These are phyloP conservation scores for Rhipidura dahli DNA, from an alignment of 2,113 vertebrate genomes.

Conservation along the genomic window DNA sequence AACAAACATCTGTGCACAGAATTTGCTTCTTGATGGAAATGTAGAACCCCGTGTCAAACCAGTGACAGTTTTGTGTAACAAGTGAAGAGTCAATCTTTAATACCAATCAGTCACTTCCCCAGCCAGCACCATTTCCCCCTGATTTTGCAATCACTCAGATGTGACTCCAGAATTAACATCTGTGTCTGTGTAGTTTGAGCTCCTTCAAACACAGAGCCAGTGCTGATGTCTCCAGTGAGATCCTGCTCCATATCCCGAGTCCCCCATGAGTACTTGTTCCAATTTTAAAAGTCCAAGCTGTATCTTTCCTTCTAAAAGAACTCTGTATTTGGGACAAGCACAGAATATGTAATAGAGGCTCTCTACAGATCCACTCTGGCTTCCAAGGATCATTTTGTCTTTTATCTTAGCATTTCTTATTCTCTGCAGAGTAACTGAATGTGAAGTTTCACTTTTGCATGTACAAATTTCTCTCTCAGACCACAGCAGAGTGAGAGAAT, in stretches of 20 bases:
- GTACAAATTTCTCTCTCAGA: not conserved
- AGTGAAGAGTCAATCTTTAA: not conserved
- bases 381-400: not conserved
- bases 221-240: not conserved
- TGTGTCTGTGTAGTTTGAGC: not conserved
- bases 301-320: not conserved
- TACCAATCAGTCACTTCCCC: not conserved
- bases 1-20: not conserved
- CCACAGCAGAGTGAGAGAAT: not conserved
- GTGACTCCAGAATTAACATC: not conserved
- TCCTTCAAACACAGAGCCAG: not conserved
- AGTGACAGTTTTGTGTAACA: not conserved
- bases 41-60: not conserved
- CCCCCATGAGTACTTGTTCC: not conserved
- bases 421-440: not conserved
- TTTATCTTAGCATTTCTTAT: not conserved
- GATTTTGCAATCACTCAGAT: not conserved
- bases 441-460: not conserved
- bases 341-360: not conserved
- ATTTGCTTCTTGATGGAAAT: not conserved
- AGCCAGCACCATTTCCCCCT: rapidly evolving
- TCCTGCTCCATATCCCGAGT: not conserved
- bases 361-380: not conserved
- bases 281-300: not conserved
- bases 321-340: not conserved